Evolutionary conservation across 2,888 invertebrate genomes (phyloP).

Genomic region (Chorisops tibialis): DNA sequence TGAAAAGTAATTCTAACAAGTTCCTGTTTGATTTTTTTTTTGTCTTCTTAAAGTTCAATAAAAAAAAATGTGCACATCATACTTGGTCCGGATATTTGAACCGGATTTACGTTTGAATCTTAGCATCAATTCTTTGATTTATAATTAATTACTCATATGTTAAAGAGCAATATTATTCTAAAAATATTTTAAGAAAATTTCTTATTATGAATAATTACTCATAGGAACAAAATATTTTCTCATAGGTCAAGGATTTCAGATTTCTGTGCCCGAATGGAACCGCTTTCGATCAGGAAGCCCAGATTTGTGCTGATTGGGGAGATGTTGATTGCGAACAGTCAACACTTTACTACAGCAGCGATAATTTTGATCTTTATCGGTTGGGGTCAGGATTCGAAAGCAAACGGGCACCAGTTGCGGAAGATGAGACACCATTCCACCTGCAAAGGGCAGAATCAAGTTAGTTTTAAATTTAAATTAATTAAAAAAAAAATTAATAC

Average conservation of each 20-base stretch:
- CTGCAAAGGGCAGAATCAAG: slow-evolving; percentile 70
- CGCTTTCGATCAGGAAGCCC: slow-evolving; percentile 86
- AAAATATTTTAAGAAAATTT: no score
- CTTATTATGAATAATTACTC: no score
- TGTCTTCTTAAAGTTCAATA: no score
- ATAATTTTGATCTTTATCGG: slow-evolving; percentile 82
- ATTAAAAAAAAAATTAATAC: neutral
- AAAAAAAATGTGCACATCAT: no score
- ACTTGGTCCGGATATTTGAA: no score
- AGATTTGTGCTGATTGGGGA: slow-evolving; percentile 89
- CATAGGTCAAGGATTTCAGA: slow-evolving; percentile 72
- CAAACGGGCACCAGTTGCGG: slow-evolving; percentile 58
- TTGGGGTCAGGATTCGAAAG: slow-evolving; percentile 73
- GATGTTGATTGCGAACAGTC: slow-evolving; percentile 84
- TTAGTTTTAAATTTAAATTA: slow-evolving; percentile 34
- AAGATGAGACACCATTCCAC: slow-evolving; percentile 68
- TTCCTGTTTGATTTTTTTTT: neutral
- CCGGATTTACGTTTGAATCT: no score
- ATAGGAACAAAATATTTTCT: no score
- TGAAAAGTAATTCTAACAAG: neutral
- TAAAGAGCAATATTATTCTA: no score
- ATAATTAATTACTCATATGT: no score
- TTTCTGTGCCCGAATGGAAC: slow-evolving; percentile 88
- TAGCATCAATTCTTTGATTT: no score
- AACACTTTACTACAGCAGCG: slow-evolving; percentile 74